Evolutionary conservation across 2,888 invertebrate species (phyloP), one percentile per base, ranked within the genome.

Genomic region (Euproctis similis): DNA sequence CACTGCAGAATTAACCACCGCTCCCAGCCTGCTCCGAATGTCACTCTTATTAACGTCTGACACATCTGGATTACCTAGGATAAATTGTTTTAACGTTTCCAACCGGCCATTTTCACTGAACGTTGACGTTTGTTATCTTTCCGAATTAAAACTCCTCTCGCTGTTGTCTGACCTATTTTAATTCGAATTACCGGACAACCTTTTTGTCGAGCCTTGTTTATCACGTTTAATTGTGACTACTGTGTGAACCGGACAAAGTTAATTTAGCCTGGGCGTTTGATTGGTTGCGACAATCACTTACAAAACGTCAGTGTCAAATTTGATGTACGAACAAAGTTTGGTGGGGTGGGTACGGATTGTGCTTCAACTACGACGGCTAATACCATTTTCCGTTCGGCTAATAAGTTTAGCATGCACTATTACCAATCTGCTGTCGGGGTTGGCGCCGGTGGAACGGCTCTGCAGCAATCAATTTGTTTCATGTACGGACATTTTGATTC

Each of bases 11-110:
- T 84, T 81, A 82, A 78, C 78, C 72, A 59, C 63, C 66, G 62
- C 65, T 43, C 37, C 54, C 55, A 57, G 65, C 52, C 59, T 62
- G 71, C 72, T 78, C 72, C 64, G 76, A 82, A 77, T 77, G 84
- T 82, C 84, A 82, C 78, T 82, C 76, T 81, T 84, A 82, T 82
- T 81, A 84, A 77, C 72, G 56, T 78, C 71, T 74, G 84, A 82
- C 84, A 81, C 69, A 70, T 61, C 50, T 58, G 81, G 84, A 81
- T 84, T 84, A 81, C 72, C 65, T 66, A 65, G 78, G 74, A 78
- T 82, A 80, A 81, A 84, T 77, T 82, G 81, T 82, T 82, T 80
- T 73, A 81, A 67, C 78, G 63, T 81, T 80, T 71, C 52, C 59
- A 51, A 71, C 61, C 62, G 60, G 46, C 61, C 63, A 66, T 73